Base-by-base conservation (phyloP, 1,140 invertebrate genomes). In the Pachypeltis micranthus region DNA sequence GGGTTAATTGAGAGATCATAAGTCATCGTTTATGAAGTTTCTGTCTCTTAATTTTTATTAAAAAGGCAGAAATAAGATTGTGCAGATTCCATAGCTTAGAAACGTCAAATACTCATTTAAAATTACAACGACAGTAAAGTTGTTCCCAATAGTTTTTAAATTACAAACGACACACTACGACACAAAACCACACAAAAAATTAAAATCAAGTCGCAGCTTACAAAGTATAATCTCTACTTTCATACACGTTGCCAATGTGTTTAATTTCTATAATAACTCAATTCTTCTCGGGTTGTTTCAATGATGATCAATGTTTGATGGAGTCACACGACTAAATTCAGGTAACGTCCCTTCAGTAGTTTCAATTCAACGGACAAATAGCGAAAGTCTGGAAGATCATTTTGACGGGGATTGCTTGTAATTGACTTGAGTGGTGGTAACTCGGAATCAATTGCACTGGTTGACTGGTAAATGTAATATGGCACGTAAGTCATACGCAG, bases 21-120 rank as follows among this genome's bases (percentile, higher is more conserved):
- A 14, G 47, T 51, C n/a, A n/a, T 51, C 12, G 4, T 10, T 10
- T 21, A 51, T 16, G 7, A 51, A 16, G 19, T n/a, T n/a, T n/a
- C n/a, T n/a, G n/a, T n/a, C 7, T 4, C 21, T 51, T 14, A 4
- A 51, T 16, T 51, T 39, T 39, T 39, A 51, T 10, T 21, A 21
- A 21, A 51, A 51, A 51, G 47, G 47, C 47, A 51, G 47, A 51
- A 51, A 51, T 4, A 21, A 51, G 47, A 51, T 51, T 51, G 47
- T 51, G 47, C 47, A 16, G 47, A 51, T 51, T 51, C 23, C 47
- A 51, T 21, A 51, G 23, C 4, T 51, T 39, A 39, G 7, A 39
- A 39, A 39, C 34, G n/a, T 21, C 47, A 21, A 51, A 10, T 51
- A 10, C 23, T 21, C n/a, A n/a, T n/a, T n/a, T n/a, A n/a, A n/a